Base-by-base conservation (phyloP, 2,797 vertebrate genomes). In the Ara ararauna region DNA sequence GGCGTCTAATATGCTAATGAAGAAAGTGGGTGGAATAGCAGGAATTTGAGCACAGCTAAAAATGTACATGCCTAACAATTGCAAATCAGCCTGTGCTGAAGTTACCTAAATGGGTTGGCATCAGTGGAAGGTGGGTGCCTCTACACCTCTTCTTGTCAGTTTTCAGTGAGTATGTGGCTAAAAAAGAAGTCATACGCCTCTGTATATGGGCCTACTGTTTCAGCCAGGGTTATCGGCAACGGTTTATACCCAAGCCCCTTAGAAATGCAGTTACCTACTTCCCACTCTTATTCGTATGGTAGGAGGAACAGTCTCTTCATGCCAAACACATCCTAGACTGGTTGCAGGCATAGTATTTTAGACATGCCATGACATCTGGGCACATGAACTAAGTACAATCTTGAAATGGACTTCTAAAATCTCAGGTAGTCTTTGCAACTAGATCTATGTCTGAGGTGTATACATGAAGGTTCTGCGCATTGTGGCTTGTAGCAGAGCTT, bases 1-100 rank as follows among this genome's bases (percentile, higher is more conserved):
- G 97, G 96, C 91, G 96, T 96, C 96, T 96, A 89, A 96, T 96
- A 97, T 97, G 97, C 95, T 97, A 97, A 97, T 97, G 90, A 88
- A 95, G 81, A 66, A 92, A 85, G 97, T 97, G 94, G 96, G 97
- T 91, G 96, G 97, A 93, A 97, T 65, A 94, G 96, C 97, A 97
- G 93, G 91, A 84, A 93, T 96, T 9, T 96, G 89, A 97, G 94
- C 94, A 93, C 84, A 96, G 96, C 97, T 97, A 97, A 97, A 97
- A 97, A 97, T 97, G 96, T 95, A 94, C 32, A 0, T 93, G 93
- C 96, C 91, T 95, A 95, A 96, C 94, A 97, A 97, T 96, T 97
- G 94, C 96, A 96, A 96, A 96, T 95, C 95, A 96, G 95, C 90
- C 93, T 96, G 80, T 68, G 96, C 93, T 96, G 83, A 96, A 96